A percentile compares a stretch with the other conserved stretches of the same genome.
These are phyloP conservation scores for Muschampia staudingeri DNA, from an alignment of 2,888 invertebrate genomes.

Conservation along the genomic window DNA sequence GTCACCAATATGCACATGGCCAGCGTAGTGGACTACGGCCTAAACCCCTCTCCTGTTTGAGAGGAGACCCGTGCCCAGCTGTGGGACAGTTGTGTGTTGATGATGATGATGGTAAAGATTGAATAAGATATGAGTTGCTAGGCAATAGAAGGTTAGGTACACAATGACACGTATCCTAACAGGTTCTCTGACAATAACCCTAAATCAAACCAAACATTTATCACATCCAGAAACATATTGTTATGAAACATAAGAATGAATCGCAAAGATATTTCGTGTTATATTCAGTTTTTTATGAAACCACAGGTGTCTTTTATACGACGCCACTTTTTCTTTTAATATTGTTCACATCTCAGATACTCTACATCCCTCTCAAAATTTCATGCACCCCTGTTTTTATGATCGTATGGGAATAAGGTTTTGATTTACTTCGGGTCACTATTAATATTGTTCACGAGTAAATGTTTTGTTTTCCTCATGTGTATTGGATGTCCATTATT, in stretches of 20 bases:
- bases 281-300: constrained; percentile 76
- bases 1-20: too few species aligned
- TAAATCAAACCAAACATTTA: constrained; percentile 50
- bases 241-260: constrained; percentile 46
- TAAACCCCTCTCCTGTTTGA: too few species aligned
- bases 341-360: constrained; percentile 76
- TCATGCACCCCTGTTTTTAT: constrained; percentile 39
- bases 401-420: constrained; percentile 27
- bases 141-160: neutral
- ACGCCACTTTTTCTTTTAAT: constrained; percentile 78
- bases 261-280: constrained; percentile 41
- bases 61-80: too few species aligned
- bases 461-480: constrained; percentile 56
- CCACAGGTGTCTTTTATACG: constrained; percentile 86
- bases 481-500: constrained; percentile 81
- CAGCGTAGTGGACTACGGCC: too few species aligned
- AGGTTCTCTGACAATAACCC: constrained; percentile 37
- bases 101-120: neutral
- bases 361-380: constrained; percentile 65
- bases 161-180: neutral
- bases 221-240: constrained; percentile 45
- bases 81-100: neutral
- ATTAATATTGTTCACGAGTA: constrained; percentile 42
- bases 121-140: neutral
- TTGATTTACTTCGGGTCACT: constrained; percentile 41